A percentile compares a stretch with the other conserved stretches of the same genome.
These are phyloP conservation scores for Philaenus spumarius DNA, from an alignment of 1,140 invertebrate species.

Conservation along the genomic window DNA sequence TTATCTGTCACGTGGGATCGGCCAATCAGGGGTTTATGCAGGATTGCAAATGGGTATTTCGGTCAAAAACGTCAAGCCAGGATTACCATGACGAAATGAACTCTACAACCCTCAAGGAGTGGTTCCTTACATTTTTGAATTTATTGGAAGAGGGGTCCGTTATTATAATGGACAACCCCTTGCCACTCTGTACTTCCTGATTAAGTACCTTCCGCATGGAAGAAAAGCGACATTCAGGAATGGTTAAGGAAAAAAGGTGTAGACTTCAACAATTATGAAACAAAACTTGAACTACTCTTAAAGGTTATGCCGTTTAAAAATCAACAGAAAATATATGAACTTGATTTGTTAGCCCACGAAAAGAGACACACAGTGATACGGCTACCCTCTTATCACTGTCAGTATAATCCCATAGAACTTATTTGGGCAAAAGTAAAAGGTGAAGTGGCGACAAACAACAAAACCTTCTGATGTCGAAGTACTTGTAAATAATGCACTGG, in stretches of 20 bases:
- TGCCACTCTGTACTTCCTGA: conserved; percentile 2
- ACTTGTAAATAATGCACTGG: no score
- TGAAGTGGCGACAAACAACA: no score
- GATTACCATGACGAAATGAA: conserved; percentile 8
- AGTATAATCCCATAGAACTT: no score
- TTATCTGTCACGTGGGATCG: background rate
- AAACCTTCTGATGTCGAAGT: no score
- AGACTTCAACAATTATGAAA: background rate
- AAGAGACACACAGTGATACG: conserved; percentile 25
- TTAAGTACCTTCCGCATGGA: background rate
- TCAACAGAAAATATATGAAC: conserved; percentile 1
- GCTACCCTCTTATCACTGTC: conserved; percentile 30
- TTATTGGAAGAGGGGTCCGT: conserved; percentile 1
- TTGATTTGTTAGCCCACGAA: conserved; percentile 14
- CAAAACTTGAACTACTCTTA: background rate
- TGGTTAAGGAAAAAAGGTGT: background rate
- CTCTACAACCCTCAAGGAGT: no score
- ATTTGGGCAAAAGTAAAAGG: no score
- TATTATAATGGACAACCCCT: background rate
- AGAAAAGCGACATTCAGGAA: no score
- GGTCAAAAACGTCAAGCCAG: background rate
- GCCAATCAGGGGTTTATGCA: background rate
- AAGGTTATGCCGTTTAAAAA: conserved; percentile 2
- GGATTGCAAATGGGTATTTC: background rate
- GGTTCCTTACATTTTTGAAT: background rate